Evolutionary conservation across 1,140 invertebrate species (phyloP).

Genomic region (Lutraria rhynchaena): DNA sequence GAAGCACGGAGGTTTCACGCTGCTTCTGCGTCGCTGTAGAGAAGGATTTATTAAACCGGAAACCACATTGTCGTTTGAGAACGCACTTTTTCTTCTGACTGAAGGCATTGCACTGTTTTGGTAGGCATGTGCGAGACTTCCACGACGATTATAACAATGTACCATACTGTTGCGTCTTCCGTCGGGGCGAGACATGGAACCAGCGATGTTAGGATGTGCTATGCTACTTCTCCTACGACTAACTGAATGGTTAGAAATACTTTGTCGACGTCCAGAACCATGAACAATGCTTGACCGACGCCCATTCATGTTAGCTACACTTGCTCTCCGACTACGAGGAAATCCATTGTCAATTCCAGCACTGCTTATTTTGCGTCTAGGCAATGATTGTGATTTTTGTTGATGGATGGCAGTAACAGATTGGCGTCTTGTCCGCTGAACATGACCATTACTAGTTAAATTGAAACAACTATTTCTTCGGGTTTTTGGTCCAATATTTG

Average conservation of each 20-base stretch:
- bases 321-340: neutral
- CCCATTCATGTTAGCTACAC: neutral
- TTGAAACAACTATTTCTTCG: conserved; percentile 39
- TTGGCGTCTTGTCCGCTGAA: neutral
- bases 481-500: neutral
- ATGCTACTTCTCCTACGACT: neutral
- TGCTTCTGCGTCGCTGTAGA: conserved; percentile 14
- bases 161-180: conserved; percentile 2
- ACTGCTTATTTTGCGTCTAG: neutral
- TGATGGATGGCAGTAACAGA: neutral
- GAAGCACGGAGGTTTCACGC: conserved; percentile 45
- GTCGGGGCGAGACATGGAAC: neutral
- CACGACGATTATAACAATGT: neutral
- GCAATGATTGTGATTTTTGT: conserved; percentile 35
- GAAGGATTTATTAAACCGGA: neutral
- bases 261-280: neutral
- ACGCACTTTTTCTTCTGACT: neutral
- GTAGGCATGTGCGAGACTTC: conserved; percentile 29
- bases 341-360: neutral
- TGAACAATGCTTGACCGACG: conserved; percentile 4
- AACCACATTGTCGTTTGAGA: neutral
- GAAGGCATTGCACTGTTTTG: conserved; percentile 23
- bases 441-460: neutral
- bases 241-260: neutral
- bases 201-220: neutral